Base-by-base conservation (phyloP, 2,888 invertebrate species). In the Drosophila nigritarsus region DNA sequence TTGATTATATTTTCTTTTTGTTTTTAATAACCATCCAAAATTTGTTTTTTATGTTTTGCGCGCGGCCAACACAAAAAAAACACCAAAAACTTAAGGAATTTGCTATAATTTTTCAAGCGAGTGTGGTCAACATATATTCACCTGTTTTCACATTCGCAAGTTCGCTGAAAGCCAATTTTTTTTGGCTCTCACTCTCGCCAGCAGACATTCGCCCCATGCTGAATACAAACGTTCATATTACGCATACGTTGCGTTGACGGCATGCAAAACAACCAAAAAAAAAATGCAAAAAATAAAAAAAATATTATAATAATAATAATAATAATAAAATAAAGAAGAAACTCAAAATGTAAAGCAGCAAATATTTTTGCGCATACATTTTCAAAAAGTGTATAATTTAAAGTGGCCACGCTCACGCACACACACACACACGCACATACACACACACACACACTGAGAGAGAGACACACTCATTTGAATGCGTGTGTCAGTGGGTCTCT, bases 191-290 rank as follows among this genome's bases (percentile, higher is more conserved):
- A 40, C 40, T 27, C 53, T 56, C 49, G 30, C 27, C 38, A 32
- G 15, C 32, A 32, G 29, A 18, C 45, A 67, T 24, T 34, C 40
- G 48, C 27, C 48, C 48, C 27, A 36, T 50, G 34, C 40, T 67
- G 69, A 67, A 68, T 69, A 78, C 81, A 83, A 71, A 80, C 60
- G 74, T 73, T 55, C 84, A 72, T 71, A 87, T 87, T 87, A 89
- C 84, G 84, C 87, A 84, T 89, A 89, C 89, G 84, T 65, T 72
- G 64, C 77, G 87, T 82, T 87, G 78, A 80, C 87, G 75, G 64
- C 38, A 68, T 40, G 70, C 80, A 58, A 60, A 65, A 58, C 34
- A 32, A 53, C 24, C 54, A 48, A 60, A 15, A 54, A 27, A 38
- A 64, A 9, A 20, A 32, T 4, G 29, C 50, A 60, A 48, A 70